A percentile compares a stretch with the other conserved stretches of the same genome.
Conservation (phyloP, 2,113 vertebrate genomes). For the Cottus gobio region DNA sequence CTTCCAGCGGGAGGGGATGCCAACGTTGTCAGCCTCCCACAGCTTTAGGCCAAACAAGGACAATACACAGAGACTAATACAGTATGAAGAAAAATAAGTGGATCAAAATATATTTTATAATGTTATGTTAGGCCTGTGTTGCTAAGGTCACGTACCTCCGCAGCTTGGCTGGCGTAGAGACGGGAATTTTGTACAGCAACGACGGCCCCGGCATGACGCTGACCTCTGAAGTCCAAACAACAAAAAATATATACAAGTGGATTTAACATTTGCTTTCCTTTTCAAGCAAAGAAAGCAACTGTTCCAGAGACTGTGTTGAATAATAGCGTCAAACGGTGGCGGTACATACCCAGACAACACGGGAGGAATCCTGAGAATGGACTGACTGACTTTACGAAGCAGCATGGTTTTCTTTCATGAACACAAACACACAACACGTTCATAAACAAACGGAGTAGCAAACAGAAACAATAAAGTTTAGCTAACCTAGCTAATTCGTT, state of each 20-base stretch:
- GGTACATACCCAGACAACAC: constrained; percentile 68
- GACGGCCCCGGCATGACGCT: constrained; percentile 54
- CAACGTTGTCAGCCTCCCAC: not conserved
- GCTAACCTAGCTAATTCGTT: no score
- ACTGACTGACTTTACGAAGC: constrained; percentile 76
- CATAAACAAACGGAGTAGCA: no score
- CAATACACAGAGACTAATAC: not conserved
- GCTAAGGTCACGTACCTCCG: constrained; percentile 70
- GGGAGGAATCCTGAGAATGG: constrained; percentile 63
- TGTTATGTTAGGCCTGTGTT: accelerated
- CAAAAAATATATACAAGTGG: not conserved
- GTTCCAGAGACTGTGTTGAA: not conserved
- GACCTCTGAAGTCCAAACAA: constrained; percentile 58
- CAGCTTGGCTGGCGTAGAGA: constrained; percentile 76
- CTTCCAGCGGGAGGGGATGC: constrained; percentile 36
- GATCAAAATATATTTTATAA: accelerated
- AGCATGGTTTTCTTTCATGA: constrained; percentile 68
- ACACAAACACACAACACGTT: no score
- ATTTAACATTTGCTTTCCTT: not conserved
- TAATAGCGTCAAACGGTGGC: not conserved
- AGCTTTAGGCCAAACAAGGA: not conserved
- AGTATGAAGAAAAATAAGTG: no score
- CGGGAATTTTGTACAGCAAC: constrained; percentile 59
- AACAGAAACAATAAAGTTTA: no score
- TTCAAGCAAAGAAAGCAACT: no score